Evolutionary conservation across 2,113 vertebrate genomes (phyloP).

Genomic region (Sander lucioperca): DNA sequence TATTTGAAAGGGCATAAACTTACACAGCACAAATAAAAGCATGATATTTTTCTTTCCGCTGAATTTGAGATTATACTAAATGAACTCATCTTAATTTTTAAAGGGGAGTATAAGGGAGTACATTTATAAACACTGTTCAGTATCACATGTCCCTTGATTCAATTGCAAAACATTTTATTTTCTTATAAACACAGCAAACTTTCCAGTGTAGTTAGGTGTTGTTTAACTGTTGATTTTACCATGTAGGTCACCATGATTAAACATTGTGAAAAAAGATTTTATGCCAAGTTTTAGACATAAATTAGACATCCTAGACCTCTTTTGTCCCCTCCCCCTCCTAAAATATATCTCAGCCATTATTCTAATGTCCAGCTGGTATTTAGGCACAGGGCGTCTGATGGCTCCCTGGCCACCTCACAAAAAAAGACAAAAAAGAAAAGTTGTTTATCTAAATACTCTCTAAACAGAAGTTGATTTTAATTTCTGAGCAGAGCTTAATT

Average conservation of each 20-base stretch:
- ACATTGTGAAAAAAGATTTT: background rate
- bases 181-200: background rate
- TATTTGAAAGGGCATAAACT: conserved; percentile 21
- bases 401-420: conserved; percentile 62
- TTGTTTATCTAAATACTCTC: conserved; percentile 74
- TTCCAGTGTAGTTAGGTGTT: conserved; percentile 1
- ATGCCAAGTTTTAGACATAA: conserved; percentile 46
- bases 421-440: conserved; percentile 61
- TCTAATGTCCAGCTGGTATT: conserved; percentile 78
- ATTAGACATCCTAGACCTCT: conserved; percentile 46
- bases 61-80: conserved; percentile 5
- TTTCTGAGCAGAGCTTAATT: conserved; percentile 72
- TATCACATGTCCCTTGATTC: conserved; percentile 9
- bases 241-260: conserved; percentile 6
- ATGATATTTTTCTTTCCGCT: background rate
- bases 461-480: conserved; percentile 71
- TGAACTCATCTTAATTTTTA: conserved; percentile 4
- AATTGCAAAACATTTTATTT: background rate
- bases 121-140: background rate
- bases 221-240: conserved; percentile 5
- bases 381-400: conserved; percentile 66
- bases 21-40: background rate
- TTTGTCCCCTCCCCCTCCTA: conserved; percentile 33
- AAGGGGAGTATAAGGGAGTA: background rate
- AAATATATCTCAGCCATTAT: conserved; percentile 69